Evolutionary conservation across 1,140 invertebrate species (phyloP).

Genomic region (Drosophila nikananu): DNA sequence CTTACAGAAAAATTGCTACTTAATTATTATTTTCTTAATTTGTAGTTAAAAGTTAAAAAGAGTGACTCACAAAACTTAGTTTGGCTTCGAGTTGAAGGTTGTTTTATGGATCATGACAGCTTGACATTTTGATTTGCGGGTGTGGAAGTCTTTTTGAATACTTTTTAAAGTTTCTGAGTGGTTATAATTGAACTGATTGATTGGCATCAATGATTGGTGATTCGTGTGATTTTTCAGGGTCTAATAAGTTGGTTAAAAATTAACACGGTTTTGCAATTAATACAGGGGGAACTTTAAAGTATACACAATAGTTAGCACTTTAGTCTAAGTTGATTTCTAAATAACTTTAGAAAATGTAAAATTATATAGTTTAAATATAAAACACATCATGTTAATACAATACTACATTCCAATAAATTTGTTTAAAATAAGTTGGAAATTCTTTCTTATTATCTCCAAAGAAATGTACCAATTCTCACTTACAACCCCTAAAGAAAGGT

Average conservation of each 20-base stretch:
- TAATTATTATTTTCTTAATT: not conserved
- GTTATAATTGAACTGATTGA: constrained; percentile 27
- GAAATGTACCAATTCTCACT: not conserved
- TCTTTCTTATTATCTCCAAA: no score
- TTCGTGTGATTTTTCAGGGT: constrained; percentile 5
- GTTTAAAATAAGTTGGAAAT: no score
- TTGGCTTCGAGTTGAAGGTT: constrained; percentile 12
- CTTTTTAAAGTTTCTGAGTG: constrained; percentile 3
- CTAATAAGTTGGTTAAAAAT: not conserved
- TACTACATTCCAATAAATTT: no score
- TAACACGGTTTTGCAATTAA: not conserved
- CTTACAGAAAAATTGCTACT: not conserved
- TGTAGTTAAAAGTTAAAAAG: no score
- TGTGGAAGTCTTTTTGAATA: not conserved
- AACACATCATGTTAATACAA: no score
- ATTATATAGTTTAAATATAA: no score
- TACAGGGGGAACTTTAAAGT: no score
- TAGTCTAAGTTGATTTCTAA: not conserved
- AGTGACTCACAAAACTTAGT: not conserved
- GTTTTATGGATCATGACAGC: not conserved
- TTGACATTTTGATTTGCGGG: constrained; percentile 9
- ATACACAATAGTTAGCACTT: not conserved
- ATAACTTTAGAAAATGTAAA: not conserved
- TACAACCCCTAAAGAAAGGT: not conserved
- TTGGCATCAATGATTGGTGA: constrained; percentile 6